Evolutionary conservation across 2,888 invertebrate genomes (phyloP).

Genomic region (Boloria euphrosyne): DNA sequence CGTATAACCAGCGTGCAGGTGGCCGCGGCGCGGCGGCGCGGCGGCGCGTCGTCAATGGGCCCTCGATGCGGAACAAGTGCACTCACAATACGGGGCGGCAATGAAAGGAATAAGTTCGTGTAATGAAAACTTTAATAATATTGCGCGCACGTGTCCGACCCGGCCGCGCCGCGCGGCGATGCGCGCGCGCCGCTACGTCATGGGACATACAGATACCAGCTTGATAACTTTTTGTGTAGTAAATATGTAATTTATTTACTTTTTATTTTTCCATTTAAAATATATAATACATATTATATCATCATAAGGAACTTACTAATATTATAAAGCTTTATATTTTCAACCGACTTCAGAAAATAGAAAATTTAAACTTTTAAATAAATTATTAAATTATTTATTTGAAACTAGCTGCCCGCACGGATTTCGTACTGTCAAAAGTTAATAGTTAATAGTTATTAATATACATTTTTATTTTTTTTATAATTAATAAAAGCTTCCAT

Average conservation of each 20-base stretch:
- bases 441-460: too few relatives aligned
- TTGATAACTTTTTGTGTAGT: neutral
- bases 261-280: too few relatives aligned
- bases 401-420: too few relatives aligned
- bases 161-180: slow-evolving; percentile 2
- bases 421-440: too few relatives aligned
- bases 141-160: slow-evolving; percentile 65
- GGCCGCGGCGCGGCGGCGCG: too few relatives aligned
- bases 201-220: neutral
- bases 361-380: too few relatives aligned
- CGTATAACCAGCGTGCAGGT: slow-evolving; percentile 38
- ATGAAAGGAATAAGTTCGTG: slow-evolving; percentile 34
- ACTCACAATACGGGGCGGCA: slow-evolving; percentile 43
- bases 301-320: too few relatives aligned
- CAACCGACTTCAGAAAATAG: neutral
- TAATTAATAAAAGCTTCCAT: too few relatives aligned
- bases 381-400: too few relatives aligned
- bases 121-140: slow-evolving; percentile 80
- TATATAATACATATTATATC: too few relatives aligned
- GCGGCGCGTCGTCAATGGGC: slow-evolving; percentile 6
- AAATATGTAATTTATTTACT: neutral
- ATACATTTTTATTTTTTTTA: too few relatives aligned
- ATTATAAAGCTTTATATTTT: too few relatives aligned
- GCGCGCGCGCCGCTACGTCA: slow-evolving; percentile 2
- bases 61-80: slow-evolving; percentile 50